phyloP scores from a whole-genome alignment of 2,888 invertebrate genomes.

The Euclidia mi region DNA sequence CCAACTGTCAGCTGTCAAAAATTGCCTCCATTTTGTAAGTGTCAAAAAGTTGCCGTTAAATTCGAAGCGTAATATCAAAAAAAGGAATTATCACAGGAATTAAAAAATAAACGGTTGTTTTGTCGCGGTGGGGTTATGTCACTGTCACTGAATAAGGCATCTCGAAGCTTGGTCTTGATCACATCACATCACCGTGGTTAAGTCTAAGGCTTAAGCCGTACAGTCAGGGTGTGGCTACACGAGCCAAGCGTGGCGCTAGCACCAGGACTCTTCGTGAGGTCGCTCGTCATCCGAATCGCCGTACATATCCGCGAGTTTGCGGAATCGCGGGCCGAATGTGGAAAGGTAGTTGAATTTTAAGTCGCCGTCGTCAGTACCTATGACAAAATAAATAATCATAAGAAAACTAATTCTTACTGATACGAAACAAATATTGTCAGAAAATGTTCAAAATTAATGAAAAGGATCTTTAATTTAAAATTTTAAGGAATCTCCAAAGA shows the following conservation, averaged over 20 bases:
- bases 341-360: conserved; percentile 98
- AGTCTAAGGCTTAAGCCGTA: conserved; percentile 54
- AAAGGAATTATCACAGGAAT: conserved; percentile 65
- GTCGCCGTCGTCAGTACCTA: conserved; percentile 97
- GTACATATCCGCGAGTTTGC: conserved; percentile 98
- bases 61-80: conserved; percentile 37
- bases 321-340: conserved; percentile 98
- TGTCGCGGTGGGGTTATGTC: conserved; percentile 66
- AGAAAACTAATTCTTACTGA: neutral
- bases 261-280: conserved; percentile 96
- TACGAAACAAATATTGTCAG: neutral
- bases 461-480: too few relatives aligned
- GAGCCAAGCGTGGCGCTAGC: conserved; percentile 91
- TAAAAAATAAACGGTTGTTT: conserved; percentile 21
- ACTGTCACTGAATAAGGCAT: conserved; percentile 69
- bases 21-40: conserved; percentile 15
- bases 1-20: conserved; percentile 16
- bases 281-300: conserved; percentile 97
- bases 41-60: conserved; percentile 25
- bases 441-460: too few relatives aligned
- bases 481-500: too few relatives aligned
- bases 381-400: conserved; percentile 3
- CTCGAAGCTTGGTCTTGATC: conserved; percentile 61
- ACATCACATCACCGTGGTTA: conserved; percentile 54
- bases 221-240: conserved; percentile 76